Evolutionary conservation across 2,797 vertebrate species (phyloP).

Genomic region (Darevskia nairensis): DNA sequence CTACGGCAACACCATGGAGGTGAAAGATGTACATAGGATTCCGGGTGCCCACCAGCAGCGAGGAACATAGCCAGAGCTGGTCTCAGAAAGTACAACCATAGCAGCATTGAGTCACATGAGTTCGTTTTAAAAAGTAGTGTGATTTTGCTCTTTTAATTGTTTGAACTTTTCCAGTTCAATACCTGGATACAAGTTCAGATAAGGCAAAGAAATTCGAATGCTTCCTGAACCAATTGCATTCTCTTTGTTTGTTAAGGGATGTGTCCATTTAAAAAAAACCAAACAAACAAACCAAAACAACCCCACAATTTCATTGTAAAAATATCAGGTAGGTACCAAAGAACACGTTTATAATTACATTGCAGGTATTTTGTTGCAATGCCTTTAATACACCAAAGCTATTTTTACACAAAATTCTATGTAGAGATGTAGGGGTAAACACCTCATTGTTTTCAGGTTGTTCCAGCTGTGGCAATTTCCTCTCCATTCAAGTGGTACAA

Average conservation of each 20-base stretch:
- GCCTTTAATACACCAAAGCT: conserved; percentile 86
- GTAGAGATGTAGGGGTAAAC: conserved; percentile 83
- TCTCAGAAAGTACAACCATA: conserved; percentile 80
- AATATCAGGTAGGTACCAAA: conserved; percentile 83
- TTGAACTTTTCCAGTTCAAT: conserved; percentile 76
- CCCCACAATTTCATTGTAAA: conserved; percentile 77
- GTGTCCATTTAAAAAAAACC: conserved; percentile 73
- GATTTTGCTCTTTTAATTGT: conserved; percentile 75
- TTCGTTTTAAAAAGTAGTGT: conserved; percentile 75
- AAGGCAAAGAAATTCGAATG: conserved; percentile 80
- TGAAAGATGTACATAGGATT: conserved; percentile 69
- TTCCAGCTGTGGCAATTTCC: conserved; percentile 61
- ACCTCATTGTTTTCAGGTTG: conserved; percentile 79
- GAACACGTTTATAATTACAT: conserved; percentile 83
- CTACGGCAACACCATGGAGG: conserved; percentile 73
- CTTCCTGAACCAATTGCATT: conserved; percentile 91
- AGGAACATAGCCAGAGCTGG: conserved; percentile 84
- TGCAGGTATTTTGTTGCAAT: conserved; percentile 86
- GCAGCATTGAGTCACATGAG: conserved; percentile 80
- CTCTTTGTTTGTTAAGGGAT: conserved; percentile 94
- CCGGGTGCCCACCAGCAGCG: conserved; percentile 76
- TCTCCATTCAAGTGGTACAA: conserved; percentile 63
- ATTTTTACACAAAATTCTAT: conserved; percentile 86
- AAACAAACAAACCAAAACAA: conserved; percentile 70
- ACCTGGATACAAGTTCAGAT: conserved; percentile 78